Evolutionary conservation across 1,140 invertebrate genomes (phyloP), one percentile per base, ranked within the genome.

Genomic region (Drosophila nannoptera): DNA sequence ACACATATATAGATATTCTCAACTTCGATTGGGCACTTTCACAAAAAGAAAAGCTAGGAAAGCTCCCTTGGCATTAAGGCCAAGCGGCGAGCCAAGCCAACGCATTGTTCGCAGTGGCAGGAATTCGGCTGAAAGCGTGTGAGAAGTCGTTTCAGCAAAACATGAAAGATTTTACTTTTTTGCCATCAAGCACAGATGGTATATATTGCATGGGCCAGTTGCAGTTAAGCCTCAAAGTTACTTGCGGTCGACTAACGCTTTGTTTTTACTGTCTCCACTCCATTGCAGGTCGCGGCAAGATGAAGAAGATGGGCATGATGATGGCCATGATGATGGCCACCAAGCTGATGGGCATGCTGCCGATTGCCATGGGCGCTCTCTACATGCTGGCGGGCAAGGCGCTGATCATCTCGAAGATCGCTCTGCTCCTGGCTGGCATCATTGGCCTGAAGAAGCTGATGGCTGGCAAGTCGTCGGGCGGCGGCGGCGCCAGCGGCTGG

Each of bases 271-370:
- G 7, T 59, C 11, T 59, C 9, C 4, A 14, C 22, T 68, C 45
- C 50, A 16, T 83, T 69, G 52, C 89, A 93, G 93, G 94, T 73
- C 92, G 93, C 65, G 93, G 94, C 2, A 94, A 94, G 78, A 94
- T 94, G 93, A 95, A 94, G 91, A 94, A 94, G 69, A 95, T 95
- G 93, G 92, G 93, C 16, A 94, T 94, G 91, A 94, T 94, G 92
- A 94, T 94, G 93, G 94, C 94, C 0, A 91, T 94, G 61, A 70
- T 70, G 68, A 36, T 70, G 66, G 93, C 92, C 0, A 94, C 94
- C 91, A 95, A 95, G 88, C 92, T 94, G 92, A 93, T 92, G 0
- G 93, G 93, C 0, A 90, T 95, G 90, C 91, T 95, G 8, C 94
- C 94, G 0, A 87, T 95, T 0, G 94, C 93, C 1, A 94, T 95